phyloP scores from a whole-genome alignment of 2,113 vertebrate genomes.

The Esox niger region DNA sequence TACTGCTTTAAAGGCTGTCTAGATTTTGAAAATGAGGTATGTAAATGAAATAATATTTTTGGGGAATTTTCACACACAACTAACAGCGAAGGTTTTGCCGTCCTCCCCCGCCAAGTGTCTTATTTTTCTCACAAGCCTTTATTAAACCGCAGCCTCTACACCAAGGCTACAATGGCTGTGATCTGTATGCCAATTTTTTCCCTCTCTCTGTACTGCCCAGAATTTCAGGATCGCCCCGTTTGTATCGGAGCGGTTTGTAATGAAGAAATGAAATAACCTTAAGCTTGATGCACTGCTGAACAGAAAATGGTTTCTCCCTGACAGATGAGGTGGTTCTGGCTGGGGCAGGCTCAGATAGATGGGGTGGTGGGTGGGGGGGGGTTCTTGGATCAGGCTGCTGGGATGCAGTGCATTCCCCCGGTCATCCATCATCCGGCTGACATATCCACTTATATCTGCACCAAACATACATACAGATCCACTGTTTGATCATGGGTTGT shows the following conservation, averaged over 20 bases:
- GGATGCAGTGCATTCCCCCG: constrained; percentile 60
- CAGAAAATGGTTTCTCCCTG: constrained; percentile 59
- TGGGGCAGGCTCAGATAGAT: constrained; percentile 54
- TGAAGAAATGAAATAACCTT: constrained; percentile 57
- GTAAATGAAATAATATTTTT: background rate
- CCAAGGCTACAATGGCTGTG: background rate
- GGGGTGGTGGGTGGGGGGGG: constrained; percentile 46
- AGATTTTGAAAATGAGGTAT: background rate
- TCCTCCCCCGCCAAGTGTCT: background rate
- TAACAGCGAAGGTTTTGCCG: too few relatives aligned
- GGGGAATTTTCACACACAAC: too few relatives aligned
- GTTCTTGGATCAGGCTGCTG: constrained; percentile 58
- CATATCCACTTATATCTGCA: constrained; percentile 60
- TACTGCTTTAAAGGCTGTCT: background rate
- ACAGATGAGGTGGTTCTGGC: constrained; percentile 64
- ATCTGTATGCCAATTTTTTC: background rate
- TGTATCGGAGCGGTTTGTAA: constrained; percentile 29
- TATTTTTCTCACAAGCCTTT: background rate
- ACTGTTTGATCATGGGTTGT: constrained; percentile 51
- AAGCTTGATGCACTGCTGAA: constrained; percentile 50
- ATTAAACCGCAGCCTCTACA: background rate
- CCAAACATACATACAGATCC: constrained; percentile 59
- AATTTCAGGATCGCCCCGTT: constrained; percentile 14
- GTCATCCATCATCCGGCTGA: constrained; percentile 70
- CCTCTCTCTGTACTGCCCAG: background rate